A percentile compares a stretch with the other conserved stretches of the same genome.
phyloP scores from a whole-genome alignment of 2,797 vertebrate species.

The Danio choprae region DNA sequence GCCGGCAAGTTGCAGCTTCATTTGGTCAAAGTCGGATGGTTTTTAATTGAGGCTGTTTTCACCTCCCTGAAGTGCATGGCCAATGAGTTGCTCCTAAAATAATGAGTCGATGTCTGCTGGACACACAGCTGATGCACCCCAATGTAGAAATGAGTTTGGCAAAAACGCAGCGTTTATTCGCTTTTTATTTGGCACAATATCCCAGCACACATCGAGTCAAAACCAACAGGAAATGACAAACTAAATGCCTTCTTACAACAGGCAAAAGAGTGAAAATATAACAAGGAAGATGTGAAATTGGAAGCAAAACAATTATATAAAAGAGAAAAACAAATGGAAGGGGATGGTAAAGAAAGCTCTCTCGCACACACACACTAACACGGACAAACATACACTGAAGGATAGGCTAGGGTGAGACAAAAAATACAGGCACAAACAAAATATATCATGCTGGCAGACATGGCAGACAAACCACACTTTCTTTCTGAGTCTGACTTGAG shows the following conservation, averaged over 20 bases:
- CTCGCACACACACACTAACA: slow-evolving; percentile 56
- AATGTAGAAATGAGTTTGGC: slow-evolving; percentile 11
- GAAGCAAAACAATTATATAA: slow-evolving; percentile 43
- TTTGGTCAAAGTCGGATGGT: slow-evolving; percentile 3
- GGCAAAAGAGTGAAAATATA: slow-evolving; percentile 56
- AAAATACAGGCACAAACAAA: slow-evolving; percentile 44
- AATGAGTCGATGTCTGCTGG: slow-evolving; percentile 77
- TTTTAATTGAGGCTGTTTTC: slow-evolving; percentile 70
- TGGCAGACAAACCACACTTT: slow-evolving; percentile 80
- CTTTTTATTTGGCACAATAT: slow-evolving; percentile 20
- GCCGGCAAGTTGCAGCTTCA: slow-evolving; percentile 7
- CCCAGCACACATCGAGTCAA: slow-evolving; percentile 77
- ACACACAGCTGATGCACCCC: slow-evolving; percentile 47
- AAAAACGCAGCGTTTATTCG: background rate
- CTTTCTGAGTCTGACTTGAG: slow-evolving; percentile 91
- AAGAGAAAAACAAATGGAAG: slow-evolving; percentile 73
- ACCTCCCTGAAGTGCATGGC: slow-evolving; percentile 64
- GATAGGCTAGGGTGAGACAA: slow-evolving; percentile 26
- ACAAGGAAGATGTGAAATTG: slow-evolving; percentile 50
- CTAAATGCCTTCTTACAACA: slow-evolving; percentile 64
- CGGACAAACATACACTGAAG: slow-evolving; percentile 46
- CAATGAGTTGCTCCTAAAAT: slow-evolving; percentile 70
- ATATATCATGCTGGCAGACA: slow-evolving; percentile 71
- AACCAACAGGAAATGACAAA: slow-evolving; percentile 66
- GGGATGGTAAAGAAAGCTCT: slow-evolving; percentile 65